A percentile compares a stretch with the other conserved stretches of the same genome.
Evolutionary conservation across 2,888 invertebrate genomes (phyloP).

Genomic region (Diarsia rubi): DNA sequence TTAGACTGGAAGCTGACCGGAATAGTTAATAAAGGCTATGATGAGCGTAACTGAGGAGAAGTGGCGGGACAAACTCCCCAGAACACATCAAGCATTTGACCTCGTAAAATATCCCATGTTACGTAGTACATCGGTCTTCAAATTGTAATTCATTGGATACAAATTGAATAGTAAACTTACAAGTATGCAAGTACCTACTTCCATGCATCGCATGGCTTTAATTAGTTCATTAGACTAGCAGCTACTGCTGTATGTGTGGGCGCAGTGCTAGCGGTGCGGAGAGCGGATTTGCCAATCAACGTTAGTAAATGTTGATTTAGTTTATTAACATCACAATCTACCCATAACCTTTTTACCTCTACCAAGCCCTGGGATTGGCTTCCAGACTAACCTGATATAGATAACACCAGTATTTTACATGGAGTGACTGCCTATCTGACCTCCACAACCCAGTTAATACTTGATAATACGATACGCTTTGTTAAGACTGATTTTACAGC

Average conservation of each 20-base stretch:
- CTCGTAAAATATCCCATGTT: background rate
- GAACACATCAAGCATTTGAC: background rate
- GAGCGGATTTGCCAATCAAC: background rate
- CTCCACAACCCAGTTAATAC: too few species aligned
- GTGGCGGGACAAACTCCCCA: background rate
- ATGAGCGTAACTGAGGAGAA: too few species aligned
- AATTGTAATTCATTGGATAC: background rate
- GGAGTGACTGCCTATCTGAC: too few species aligned
- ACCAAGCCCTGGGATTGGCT: too few species aligned
- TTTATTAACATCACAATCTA: too few species aligned
- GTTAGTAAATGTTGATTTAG: too few species aligned
- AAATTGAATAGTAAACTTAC: constrained; percentile 14
- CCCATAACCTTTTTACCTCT: too few species aligned
- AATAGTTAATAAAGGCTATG: background rate
- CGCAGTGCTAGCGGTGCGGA: background rate
- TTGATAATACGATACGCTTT: too few species aligned
- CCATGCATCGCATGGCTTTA: constrained; percentile 32
- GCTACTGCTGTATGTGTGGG: background rate
- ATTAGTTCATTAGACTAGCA: background rate
- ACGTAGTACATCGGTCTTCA: background rate
- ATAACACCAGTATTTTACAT: too few species aligned
- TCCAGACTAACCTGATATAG: too few species aligned
- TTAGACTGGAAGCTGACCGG: background rate
- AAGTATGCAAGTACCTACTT: background rate
- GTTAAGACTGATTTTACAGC: too few species aligned